Base-by-base conservation (phyloP, 2,888 invertebrate genomes). In the Timandra comae region DNA sequence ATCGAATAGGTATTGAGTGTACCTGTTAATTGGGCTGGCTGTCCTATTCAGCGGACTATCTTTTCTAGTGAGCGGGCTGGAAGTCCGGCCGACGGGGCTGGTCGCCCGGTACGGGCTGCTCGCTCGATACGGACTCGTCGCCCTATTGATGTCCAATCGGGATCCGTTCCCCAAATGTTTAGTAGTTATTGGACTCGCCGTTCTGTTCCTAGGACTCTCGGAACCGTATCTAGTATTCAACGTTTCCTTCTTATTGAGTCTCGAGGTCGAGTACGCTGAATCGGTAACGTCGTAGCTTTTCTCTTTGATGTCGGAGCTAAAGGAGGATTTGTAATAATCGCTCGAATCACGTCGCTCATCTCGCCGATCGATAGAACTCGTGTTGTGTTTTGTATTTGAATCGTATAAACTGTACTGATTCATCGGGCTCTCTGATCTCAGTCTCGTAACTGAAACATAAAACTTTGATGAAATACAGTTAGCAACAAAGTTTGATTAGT, bases 11-110 rank as follows among this genome's bases (percentile, higher is more conserved):
- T n/a, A n/a, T n/a, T n/a, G n/a, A n/a, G n/a, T n/a, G 16, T 60
- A 84, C 85, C 84, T 81, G 67, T 82, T 82, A 63, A 82, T 81
- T 55, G 89, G 89, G 46, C 89, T 89, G 27, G 82, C 75, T 1
- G 82, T 86, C 31, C 88, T 84, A 43, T 88, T 87, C 49, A 86
- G 66, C 43, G 85, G 84, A 48, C 80, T 84, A 35, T 81, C 76
- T 50, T 75, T 85, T 46, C 87, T 87, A 31, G 85, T 69, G 40
- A 88, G 75, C 3, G 89, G 89, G 50, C 89, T 89, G 2, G 88
- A 63, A 1, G 71, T 87, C 56, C 74, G 86, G 50, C 60, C 88
- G 59, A 76, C 65, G 2, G 69, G 80, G 35, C 79, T 80, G 56
- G 62, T 79, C 50, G 51, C 85, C 61, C 62, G 79, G 59, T 51